These are phyloP conservation scores for Eidolon helvum DNA, from an alignment of 2,113 vertebrate genomes.

Conservation along the genomic window DNA sequence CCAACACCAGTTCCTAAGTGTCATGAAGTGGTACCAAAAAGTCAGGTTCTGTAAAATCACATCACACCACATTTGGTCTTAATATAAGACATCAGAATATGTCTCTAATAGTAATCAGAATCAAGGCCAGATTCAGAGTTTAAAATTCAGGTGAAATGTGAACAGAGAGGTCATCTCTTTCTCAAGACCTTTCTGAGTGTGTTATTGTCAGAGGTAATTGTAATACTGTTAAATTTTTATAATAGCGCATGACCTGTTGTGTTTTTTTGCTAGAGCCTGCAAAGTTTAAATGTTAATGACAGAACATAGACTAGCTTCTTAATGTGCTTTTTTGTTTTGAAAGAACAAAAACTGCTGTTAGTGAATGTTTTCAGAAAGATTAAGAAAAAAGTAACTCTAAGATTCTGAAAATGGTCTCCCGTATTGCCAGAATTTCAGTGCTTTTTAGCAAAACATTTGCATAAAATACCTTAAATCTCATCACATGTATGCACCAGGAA, in stretches of 20 bases:
- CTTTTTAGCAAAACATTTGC: slow-evolving; percentile 77
- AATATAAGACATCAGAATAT: slow-evolving; percentile 74
- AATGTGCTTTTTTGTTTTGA: slow-evolving; percentile 44
- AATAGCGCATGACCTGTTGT: slow-evolving; percentile 56
- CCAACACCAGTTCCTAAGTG: background rate
- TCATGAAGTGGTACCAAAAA: background rate
- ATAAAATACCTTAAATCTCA: slow-evolving; percentile 76
- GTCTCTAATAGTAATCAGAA: slow-evolving; percentile 19
- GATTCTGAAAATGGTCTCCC: slow-evolving; percentile 50
- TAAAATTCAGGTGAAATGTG: background rate
- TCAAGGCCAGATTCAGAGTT: slow-evolving; percentile 32
- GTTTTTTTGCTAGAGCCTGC: slow-evolving; percentile 73
- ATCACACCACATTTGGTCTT: slow-evolving; percentile 58
- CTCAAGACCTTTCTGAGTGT: background rate
- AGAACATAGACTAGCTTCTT: slow-evolving; percentile 61
- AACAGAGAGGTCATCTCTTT: background rate
- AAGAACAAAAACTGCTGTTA: slow-evolving; percentile 62
- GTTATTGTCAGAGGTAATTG: background rate
- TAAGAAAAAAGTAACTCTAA: slow-evolving; percentile 37
- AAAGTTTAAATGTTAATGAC: slow-evolving; percentile 78
- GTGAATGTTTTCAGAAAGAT: slow-evolving; percentile 62
- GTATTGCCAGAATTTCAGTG: slow-evolving; percentile 73
- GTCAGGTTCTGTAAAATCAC: background rate
- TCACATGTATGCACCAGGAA: slow-evolving; percentile 73
- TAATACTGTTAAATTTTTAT: background rate